A percentile compares a stretch with the other conserved stretches of the same genome.
phyloP scores from a whole-genome alignment of 2,113 vertebrate genomes.

The Ochotona princeps region DNA sequence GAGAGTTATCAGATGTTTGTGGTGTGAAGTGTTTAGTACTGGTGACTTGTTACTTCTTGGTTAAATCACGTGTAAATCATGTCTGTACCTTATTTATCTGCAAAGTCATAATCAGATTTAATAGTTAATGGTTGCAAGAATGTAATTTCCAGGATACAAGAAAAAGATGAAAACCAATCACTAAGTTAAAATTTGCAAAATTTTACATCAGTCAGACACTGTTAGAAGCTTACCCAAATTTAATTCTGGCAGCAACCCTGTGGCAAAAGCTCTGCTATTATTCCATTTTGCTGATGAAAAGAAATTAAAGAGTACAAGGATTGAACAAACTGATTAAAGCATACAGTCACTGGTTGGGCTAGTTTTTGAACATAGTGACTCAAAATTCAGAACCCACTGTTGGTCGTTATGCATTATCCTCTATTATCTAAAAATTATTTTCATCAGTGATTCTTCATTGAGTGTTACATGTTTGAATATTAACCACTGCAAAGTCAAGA shows the following conservation, averaged over 20 bases:
- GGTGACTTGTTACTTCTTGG: background rate
- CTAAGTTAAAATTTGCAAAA: background rate
- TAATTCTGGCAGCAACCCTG: background rate
- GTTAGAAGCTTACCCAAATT: constrained; percentile 17
- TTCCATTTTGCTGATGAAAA: background rate
- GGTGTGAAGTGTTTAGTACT: background rate
- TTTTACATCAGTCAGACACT: no score
- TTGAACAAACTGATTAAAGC: constrained; percentile 20
- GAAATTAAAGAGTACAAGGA: constrained; percentile 41
- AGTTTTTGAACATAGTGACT: background rate
- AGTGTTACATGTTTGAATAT: background rate
- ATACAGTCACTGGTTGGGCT: background rate
- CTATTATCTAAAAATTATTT: background rate
- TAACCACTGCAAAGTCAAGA: background rate
- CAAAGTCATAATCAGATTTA: background rate
- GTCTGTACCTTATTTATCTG: background rate
- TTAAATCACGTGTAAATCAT: background rate
- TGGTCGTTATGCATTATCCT: background rate
- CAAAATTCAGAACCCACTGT: background rate
- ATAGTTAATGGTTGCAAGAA: background rate
- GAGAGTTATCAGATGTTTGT: background rate
- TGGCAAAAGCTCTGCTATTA: constrained; percentile 35
- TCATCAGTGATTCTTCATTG: background rate
- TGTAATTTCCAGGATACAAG: background rate
- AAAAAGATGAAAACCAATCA: background rate